Percentiles rank a stretch among this genome's conserved stretches.
These are phyloP conservation scores for Nasonia giraulti DNA, from an alignment of 1,140 invertebrate species.

Conservation along the genomic window DNA sequence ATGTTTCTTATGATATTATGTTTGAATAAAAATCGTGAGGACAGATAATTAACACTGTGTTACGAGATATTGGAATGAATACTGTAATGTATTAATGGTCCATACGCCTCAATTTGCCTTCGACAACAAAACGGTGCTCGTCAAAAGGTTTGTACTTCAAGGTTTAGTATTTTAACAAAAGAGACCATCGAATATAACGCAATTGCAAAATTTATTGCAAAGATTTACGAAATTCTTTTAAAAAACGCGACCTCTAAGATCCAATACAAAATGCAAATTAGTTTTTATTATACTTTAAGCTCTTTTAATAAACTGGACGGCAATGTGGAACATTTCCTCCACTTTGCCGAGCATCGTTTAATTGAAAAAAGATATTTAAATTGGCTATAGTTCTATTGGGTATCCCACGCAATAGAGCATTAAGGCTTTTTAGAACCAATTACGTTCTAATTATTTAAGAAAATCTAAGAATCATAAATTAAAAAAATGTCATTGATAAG, in stretches of 20 bases:
- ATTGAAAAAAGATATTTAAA: constrained; percentile 29
- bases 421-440: constrained; percentile 45
- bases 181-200: not conserved
- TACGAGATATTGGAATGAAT: constrained; percentile 52
- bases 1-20: constrained; percentile 2
- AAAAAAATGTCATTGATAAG: constrained; percentile 26
- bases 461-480: constrained; percentile 43
- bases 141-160: constrained; percentile 51
- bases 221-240: constrained; percentile 31
- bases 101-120: constrained; percentile 52
- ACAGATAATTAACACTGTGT: constrained; percentile 34
- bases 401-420: constrained; percentile 23
- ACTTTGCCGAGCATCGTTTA: constrained; percentile 34
- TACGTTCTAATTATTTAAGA: constrained; percentile 34
- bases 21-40: constrained; percentile 38
- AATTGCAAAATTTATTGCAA: constrained; percentile 44
- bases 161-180: constrained; percentile 36
- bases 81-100: constrained; percentile 52
- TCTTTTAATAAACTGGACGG: constrained; percentile 9
- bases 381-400: constrained; percentile 12
- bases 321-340: constrained; percentile 29
- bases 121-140: constrained; percentile 42
- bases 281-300: constrained; percentile 14
- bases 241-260: constrained; percentile 26
- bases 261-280: constrained; percentile 37